Conservation (phyloP, 2,888 invertebrate genomes). For the Lutraria lutraria region DNA sequence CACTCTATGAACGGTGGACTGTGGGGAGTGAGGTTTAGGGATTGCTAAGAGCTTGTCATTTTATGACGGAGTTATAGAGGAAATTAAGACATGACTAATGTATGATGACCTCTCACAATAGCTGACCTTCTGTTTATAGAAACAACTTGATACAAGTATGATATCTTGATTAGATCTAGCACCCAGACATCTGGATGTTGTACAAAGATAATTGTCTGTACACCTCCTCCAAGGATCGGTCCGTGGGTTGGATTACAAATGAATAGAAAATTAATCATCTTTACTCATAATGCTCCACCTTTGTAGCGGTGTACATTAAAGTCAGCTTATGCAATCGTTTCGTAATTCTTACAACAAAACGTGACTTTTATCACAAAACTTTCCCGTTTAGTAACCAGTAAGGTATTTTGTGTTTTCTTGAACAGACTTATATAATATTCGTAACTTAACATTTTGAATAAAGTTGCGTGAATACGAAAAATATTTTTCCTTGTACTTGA, state of each 20-base stretch:
- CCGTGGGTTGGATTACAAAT: not conserved
- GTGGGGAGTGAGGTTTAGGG: too few species aligned
- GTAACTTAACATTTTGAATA: too few species aligned
- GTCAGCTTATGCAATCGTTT: not conserved
- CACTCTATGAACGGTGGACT: too few species aligned
- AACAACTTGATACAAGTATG: not conserved
- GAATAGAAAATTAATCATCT: conserved; percentile 14
- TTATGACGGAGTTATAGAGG: too few species aligned
- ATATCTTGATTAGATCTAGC: not conserved
- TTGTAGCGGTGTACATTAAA: not conserved
- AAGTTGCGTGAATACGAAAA: too few species aligned
- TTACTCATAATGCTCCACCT: not conserved
- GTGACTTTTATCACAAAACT: too few species aligned
- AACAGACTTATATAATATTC: too few species aligned
- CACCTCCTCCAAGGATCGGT: not conserved
- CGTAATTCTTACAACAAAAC: too few species aligned
- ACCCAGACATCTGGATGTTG: conserved; percentile 20
- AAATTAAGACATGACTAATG: not conserved
- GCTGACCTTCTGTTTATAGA: not conserved
- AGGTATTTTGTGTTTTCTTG: too few species aligned
- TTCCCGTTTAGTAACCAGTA: too few species aligned
- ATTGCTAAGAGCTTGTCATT: too few species aligned
- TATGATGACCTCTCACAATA: not conserved
- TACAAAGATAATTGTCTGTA: not conserved
- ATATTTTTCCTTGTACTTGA: too few species aligned